Percentiles rank a stretch among this genome's conserved stretches.
These are phyloP conservation scores for Todus mexicanus DNA, from an alignment of 2,797 vertebrate species.

Conservation along the genomic window DNA sequence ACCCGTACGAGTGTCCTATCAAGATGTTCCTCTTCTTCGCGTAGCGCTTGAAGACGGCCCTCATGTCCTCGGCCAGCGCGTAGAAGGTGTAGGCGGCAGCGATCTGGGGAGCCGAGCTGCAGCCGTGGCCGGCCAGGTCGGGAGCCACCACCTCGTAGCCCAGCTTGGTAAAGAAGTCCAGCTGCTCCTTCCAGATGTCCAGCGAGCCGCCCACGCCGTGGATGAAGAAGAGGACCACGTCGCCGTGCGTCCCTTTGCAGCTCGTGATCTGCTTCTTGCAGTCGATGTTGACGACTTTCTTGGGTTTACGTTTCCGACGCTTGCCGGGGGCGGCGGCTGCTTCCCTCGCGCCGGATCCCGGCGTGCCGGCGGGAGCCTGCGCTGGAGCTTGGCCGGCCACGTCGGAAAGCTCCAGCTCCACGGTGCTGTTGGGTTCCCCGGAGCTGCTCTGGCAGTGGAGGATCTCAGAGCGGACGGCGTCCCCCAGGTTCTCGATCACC, in stretches of 20 bases:
- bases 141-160: slow-evolving; percentile 96
- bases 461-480: slow-evolving; percentile 85
- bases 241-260: slow-evolving; percentile 89
- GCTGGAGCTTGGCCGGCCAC: slow-evolving; percentile 4
- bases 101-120: slow-evolving; percentile 89
- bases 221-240: slow-evolving; percentile 94
- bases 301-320: slow-evolving; percentile 84
- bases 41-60: slow-evolving; percentile 91
- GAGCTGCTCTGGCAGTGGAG: slow-evolving; percentile 84
- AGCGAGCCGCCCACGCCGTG: slow-evolving; percentile 93
- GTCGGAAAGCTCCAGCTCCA: slow-evolving; percentile 87
- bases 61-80: slow-evolving; percentile 92
- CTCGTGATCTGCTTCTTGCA: slow-evolving; percentile 88
- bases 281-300: slow-evolving; percentile 88
- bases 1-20: slow-evolving; percentile 96
- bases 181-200: slow-evolving; percentile 96
- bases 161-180: slow-evolving; percentile 91
- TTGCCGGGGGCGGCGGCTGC: background rate
- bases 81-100: slow-evolving; percentile 96
- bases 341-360: slow-evolving; percentile 8
- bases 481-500: slow-evolving; percentile 93
- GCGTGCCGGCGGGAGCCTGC: slow-evolving; percentile 6
- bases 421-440: slow-evolving; percentile 80
- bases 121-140: slow-evolving; percentile 90
- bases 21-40: slow-evolving; percentile 93